Evolutionary conservation across 2,797 vertebrate genomes (phyloP).

Genomic region (Aviceda leuphotes): DNA sequence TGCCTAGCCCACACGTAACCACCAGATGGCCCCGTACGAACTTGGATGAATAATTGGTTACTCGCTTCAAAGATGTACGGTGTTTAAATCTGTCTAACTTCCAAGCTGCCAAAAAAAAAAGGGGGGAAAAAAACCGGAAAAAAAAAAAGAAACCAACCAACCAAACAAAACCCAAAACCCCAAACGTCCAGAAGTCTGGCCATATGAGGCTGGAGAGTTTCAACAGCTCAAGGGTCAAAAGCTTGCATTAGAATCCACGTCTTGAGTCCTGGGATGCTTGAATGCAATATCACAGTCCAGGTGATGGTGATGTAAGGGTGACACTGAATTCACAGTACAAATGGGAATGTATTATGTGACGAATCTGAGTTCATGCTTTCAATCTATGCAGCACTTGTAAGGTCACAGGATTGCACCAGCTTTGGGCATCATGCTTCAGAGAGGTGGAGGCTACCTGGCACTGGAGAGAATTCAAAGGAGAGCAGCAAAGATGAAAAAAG

Average conservation of each 20-base stretch:
- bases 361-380: neutral
- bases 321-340: neutral
- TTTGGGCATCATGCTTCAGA: neutral
- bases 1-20: neutral
- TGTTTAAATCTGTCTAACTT: accelerated
- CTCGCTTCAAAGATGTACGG: accelerated
- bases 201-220: neutral
- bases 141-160: neutral
- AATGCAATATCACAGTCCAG: neutral
- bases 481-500: neutral
- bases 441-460: neutral
- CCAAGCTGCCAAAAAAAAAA: neutral
- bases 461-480: neutral
- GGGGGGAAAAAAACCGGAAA: accelerated
- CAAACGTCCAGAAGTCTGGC: neutral
- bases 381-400: neutral
- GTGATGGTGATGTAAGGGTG: too few species aligned
- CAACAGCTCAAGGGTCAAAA: neutral
- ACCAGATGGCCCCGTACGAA: slow-evolving; percentile 18
- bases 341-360: neutral
- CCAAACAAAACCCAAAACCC: too few species aligned
- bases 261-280: neutral
- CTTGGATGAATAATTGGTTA: neutral
- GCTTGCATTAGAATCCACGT: accelerated
- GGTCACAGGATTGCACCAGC: neutral